Base-by-base conservation (phyloP, 2,888 invertebrate genomes). In the Mellilla xanthometata region DNA sequence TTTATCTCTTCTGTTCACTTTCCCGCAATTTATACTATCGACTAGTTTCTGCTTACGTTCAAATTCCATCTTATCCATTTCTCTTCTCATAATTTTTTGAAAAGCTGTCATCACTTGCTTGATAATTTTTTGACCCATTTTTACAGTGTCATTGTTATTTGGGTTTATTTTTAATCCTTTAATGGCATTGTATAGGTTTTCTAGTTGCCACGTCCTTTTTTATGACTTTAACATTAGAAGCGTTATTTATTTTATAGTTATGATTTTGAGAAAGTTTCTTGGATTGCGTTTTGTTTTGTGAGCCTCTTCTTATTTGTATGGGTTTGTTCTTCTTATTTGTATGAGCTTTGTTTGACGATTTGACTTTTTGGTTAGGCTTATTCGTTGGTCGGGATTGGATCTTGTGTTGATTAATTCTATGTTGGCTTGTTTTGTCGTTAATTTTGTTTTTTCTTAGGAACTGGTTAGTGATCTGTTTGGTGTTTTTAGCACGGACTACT, bases 31-130 rank as follows among this genome's bases (percentile, higher is more conserved):
- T 19, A 19, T 36, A 7, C 29, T 29, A 1, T 46, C 7, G 2
- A 27, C 29, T 4, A 36, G 8, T 11, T 9, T 34, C 15, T 34
- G 45, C 56, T 33, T 44, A 35, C 6, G 45, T 33, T 2, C 12
- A 19, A 12, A 44, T 42, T 24, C 24, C 6, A 45, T 12, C 10
- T 50, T 45, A 5, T 28, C 28, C 5, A 66, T 60, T 34, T 71
- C 67, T 12, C 58, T 66, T 11, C 62, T 58, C 2, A 67, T 57
- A 28, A 77, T 49, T 50, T 66, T 70, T 32, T 72, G 62, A 2
- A 74, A 68, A 1, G 63, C 62, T 1, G 55, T 36, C 54, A 73
- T 64, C 2, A 76, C 68, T 53, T 59, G 58, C 10, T 68, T 72
- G 0, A 72, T 57, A 10, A 76, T 59, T 32, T 61, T 23, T 60